Evolutionary conservation across 2,797 vertebrate species (phyloP), one percentile per base, ranked within the genome.

Genomic region (Craterocephalus amniculus): DNA sequence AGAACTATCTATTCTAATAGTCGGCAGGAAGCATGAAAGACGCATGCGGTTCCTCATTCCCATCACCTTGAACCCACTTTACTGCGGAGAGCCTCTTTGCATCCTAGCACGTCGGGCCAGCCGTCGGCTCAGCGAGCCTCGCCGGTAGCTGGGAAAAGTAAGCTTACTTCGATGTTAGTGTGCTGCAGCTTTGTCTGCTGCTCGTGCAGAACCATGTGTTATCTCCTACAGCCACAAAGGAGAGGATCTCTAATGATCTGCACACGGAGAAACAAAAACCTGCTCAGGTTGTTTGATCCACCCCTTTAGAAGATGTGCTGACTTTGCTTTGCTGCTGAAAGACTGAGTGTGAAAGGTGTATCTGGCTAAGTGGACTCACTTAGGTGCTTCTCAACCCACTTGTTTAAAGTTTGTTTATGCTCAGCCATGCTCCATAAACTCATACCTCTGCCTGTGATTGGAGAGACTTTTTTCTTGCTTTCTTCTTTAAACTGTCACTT

Each of bases 401-500:
- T 83, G 86, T 91, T 89, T 93, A 45, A 70, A 70, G n/a, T 40
- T 6, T 92, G 90, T 94, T 92, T 90, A 93, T 93, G 92, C 91
- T 89, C 90, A 93, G 91, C 88, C 89, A 88, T 89, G 90, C 88
- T 89, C 83, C 87, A 86, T 88, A 90, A 92, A 94, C 91, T 90
- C 89, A 93, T 91, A 90, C 89, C 93, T 91, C 92, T 89, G 87
- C 89, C 85, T 83, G 89, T 88, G 88, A 89, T 90, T 93, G 92
- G 90, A 94, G 84, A 91, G 49, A 26, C 12, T 26, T 51, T 51
- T 13, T 51, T 26, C 49, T 13, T 51, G n/a, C 12, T 94, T 94
- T 91, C 84, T 85, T 86, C 88, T 94, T 87, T 85, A 87, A 95
- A 92, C 84, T 89, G 90, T 94, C 89, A 92, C 90, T 92, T 92